Percentiles rank a stretch among this genome's conserved stretches.
phyloP scores from a whole-genome alignment of 2,797 vertebrate genomes.

The Pseudochaenichthys georgianus region DNA sequence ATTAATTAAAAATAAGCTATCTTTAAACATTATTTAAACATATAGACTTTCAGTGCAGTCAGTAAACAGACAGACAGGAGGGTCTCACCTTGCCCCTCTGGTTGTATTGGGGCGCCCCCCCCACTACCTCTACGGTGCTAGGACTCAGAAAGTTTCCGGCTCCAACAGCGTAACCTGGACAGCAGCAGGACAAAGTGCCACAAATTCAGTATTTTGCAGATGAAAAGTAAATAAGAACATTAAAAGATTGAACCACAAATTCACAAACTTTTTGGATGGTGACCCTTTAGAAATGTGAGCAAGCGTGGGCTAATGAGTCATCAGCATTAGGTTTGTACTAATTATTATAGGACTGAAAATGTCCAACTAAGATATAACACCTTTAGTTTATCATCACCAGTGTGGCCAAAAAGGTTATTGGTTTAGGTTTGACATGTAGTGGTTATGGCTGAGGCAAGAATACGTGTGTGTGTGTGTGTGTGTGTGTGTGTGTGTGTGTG shows the following conservation, averaged over 20 bases:
- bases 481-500: no score
- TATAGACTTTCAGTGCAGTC: neutral
- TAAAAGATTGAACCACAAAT: neutral
- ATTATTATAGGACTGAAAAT: neutral
- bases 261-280: neutral
- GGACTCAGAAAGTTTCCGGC: slow-evolving; percentile 90
- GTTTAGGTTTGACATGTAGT: neutral
- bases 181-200: slow-evolving; percentile 18
- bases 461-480: neutral
- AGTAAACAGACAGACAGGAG: neutral
- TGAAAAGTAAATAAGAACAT: neutral
- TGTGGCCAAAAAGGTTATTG: neutral
- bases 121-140: slow-evolving; percentile 88
- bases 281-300: neutral
- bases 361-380: neutral
- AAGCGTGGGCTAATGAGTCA: neutral
- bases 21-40: no score
- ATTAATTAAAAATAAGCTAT: no score
- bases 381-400: neutral
- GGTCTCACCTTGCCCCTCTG: slow-evolving; percentile 94
- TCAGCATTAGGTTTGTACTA: neutral
- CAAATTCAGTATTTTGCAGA: neutral
- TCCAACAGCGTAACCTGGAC: slow-evolving; percentile 93
- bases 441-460: neutral
- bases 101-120: slow-evolving; percentile 94